A percentile compares a stretch with the other conserved stretches of the same genome.
phyloP scores from a whole-genome alignment of 37 sponge, comb jelly and placozoan genomes.

The Dysidea cf. avara region DNA sequence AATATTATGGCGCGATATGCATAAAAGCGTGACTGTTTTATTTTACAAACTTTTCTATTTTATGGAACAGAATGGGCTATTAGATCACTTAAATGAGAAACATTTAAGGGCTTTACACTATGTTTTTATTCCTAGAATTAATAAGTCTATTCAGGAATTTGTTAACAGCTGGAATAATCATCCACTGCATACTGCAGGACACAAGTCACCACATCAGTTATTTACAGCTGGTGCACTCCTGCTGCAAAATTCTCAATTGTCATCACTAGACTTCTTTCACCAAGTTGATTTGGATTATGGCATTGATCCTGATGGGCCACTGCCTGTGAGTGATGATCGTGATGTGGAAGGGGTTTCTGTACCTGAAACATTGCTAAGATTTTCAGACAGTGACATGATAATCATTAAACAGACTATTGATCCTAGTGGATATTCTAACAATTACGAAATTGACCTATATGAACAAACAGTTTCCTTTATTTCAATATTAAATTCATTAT shows the following conservation, averaged over 20 bases:
- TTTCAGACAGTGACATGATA: neutral
- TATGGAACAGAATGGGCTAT: constrained; percentile 34
- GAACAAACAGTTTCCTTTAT: constrained; percentile 29
- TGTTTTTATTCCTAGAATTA: constrained; percentile 31
- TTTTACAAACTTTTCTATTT: constrained; percentile 40
- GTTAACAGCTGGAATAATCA: constrained; percentile 38
- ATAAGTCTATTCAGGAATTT: constrained; percentile 11
- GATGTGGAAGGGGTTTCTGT: constrained; percentile 12
- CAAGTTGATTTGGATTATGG: neutral
- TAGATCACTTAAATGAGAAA: constrained; percentile 38
- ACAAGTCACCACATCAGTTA: constrained; percentile 27
- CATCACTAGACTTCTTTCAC: neutral
- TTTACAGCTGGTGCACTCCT: constrained; percentile 8
- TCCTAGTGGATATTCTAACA: constrained; percentile 13
- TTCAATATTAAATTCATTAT: constrained; percentile 2
- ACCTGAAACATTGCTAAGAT: constrained; percentile 5
- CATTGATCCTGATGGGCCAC: constrained; percentile 10
- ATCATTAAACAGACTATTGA: constrained; percentile 18
- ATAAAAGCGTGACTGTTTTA: constrained; percentile 20
- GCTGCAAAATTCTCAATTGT: too few relatives aligned
- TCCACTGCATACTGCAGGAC: constrained; percentile 16
- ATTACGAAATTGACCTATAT: constrained; percentile 43
- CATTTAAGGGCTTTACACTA: constrained; percentile 38
- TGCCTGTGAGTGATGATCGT: neutral
- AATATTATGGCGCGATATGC: constrained; percentile 38